Percentiles rank a stretch among this genome's conserved stretches.
Evolutionary conservation across 2,113 vertebrate species (phyloP).

Genomic region (Ctenodactylus gundi): DNA sequence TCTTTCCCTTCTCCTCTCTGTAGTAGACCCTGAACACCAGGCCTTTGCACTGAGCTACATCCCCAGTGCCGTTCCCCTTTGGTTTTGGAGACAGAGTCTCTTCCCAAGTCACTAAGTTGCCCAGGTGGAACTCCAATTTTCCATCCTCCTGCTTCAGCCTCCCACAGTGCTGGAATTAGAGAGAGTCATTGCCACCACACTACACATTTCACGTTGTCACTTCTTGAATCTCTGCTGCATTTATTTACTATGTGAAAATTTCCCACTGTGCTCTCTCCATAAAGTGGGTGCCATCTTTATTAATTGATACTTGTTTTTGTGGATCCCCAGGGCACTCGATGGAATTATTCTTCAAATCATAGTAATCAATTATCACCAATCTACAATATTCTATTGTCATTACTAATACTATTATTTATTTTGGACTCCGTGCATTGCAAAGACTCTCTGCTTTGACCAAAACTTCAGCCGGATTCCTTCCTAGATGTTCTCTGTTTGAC

Average conservation of each 20-base stretch:
- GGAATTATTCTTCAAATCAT: neutral
- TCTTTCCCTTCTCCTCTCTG: no score
- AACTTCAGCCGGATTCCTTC: neutral
- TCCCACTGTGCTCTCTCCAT: neutral
- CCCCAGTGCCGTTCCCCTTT: no score
- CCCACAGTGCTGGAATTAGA: no score
- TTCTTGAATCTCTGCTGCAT: neutral
- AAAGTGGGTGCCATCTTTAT: neutral
- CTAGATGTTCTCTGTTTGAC: neutral
- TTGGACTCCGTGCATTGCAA: neutral
- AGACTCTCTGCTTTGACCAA: neutral
- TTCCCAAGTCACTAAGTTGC: no score
- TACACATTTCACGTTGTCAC: no score
- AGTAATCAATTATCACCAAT: neutral
- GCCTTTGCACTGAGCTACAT: no score
- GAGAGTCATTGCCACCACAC: no score
- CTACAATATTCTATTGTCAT: neutral
- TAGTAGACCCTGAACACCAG: no score
- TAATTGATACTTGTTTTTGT: slow-evolving; percentile 22
- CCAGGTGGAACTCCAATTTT: no score
- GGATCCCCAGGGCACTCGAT: neutral
- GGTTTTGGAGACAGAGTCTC: no score
- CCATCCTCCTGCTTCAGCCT: no score
- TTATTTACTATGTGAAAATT: neutral
- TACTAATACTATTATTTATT: neutral